These are phyloP conservation scores for Synanthedon vespiformis DNA, from an alignment of 2,888 invertebrate species.

Conservation along the genomic window DNA sequence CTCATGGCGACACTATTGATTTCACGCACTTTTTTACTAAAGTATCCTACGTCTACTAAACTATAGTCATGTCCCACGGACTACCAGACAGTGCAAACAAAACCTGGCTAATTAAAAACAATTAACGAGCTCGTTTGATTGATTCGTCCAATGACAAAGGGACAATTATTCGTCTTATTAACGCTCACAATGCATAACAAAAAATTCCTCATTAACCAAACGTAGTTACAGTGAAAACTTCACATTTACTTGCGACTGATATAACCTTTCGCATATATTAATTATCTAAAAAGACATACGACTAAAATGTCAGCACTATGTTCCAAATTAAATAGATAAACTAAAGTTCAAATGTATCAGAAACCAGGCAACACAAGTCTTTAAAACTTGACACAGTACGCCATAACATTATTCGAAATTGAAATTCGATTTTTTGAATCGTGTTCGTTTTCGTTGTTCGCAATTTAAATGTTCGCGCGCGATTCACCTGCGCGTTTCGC, in stretches of 20 bases:
- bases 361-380: background rate
- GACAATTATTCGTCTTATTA: conserved; percentile 1
- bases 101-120: background rate
- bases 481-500: conserved; percentile 6
- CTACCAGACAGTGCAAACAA: background rate
- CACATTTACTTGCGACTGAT: conserved; percentile 13
- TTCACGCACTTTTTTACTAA: conserved; percentile 9
- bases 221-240: background rate
- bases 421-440: conserved; percentile 3
- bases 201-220: conserved; percentile 3
- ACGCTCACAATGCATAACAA: conserved; percentile 4
- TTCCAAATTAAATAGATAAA: conserved; percentile 1
- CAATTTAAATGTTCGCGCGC: conserved; percentile 8
- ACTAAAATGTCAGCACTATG: conserved; percentile 1
- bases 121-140: conserved; percentile 5
- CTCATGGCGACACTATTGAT: conserved; percentile 24
- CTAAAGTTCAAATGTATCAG: background rate
- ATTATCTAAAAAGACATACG: conserved; percentile 8
- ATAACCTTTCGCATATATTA: conserved; percentile 12
- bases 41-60: conserved; percentile 5
- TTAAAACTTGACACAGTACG: background rate
- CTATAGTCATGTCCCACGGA: conserved; percentile 8
- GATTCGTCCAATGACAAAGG: conserved; percentile 1
- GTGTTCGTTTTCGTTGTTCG: conserved; percentile 7
- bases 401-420: background rate